A percentile compares a stretch with the other conserved stretches of the same genome.
Conservation (phyloP, 2,888 invertebrate species). For the Acrobasis repandana region DNA sequence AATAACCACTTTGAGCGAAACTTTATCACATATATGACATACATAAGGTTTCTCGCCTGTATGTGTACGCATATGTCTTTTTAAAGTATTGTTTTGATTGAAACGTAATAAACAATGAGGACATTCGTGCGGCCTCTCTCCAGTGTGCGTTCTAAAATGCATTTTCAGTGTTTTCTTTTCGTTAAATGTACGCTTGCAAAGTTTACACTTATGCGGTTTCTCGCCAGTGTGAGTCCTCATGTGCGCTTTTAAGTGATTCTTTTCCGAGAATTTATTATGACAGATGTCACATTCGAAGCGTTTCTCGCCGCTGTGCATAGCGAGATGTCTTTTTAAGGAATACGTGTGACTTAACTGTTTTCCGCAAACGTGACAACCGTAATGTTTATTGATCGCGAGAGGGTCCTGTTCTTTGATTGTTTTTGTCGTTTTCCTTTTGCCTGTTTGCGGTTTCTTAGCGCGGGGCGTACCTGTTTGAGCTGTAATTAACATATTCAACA, state of each 20-base stretch:
- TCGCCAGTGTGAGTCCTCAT: background rate
- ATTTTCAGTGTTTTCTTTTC: background rate
- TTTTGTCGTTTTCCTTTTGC: no score
- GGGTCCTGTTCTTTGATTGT: conserved; percentile 1
- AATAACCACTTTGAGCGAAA: background rate
- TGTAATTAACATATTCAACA: background rate
- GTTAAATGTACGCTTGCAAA: background rate
- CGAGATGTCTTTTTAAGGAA: background rate
- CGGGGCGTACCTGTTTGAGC: background rate
- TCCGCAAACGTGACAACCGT: background rate
- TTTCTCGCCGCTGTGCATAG: conserved; percentile 12
- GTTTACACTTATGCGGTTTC: conserved; percentile 9
- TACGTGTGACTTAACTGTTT: background rate
- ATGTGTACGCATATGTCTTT: background rate
- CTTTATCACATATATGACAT: background rate
- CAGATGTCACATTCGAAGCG: conserved; percentile 11
- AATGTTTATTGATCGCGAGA: background rate
- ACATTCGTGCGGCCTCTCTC: background rate
- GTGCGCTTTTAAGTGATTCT: background rate
- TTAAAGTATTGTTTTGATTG: background rate
- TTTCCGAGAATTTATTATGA: background rate
- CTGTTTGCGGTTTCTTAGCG: background rate
- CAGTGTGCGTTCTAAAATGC: conserved; percentile 3
- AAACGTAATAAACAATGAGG: background rate
- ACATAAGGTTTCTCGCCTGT: background rate